A percentile compares a stretch with the other conserved stretches of the same genome.
phyloP scores from a whole-genome alignment of 2,888 invertebrate genomes.

The Melanostoma scalare region DNA sequence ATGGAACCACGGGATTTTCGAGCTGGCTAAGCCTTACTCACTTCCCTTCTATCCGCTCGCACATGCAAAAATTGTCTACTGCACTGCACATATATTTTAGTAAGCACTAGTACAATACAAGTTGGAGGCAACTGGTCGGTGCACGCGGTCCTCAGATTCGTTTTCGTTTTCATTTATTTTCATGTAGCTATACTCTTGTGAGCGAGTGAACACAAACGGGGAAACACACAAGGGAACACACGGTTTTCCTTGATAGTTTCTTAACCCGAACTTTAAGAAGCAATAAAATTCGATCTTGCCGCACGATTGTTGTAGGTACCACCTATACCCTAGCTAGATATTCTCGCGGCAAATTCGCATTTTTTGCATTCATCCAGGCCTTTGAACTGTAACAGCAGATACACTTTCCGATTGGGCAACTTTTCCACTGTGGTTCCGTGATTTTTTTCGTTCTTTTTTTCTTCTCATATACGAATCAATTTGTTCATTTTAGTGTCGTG shows the following conservation, averaged over 20 bases:
- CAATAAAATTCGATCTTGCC: constrained; percentile 67
- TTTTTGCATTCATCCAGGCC: constrained; percentile 65
- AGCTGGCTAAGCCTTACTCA: constrained; percentile 21
- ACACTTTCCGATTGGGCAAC: constrained; percentile 66
- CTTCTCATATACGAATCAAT: constrained; percentile 10
- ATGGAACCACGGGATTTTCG: constrained; percentile 65
- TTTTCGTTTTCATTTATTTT: constrained; percentile 69
- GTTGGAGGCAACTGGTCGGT: constrained; percentile 13
- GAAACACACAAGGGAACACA: constrained; percentile 31
- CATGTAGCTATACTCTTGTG: constrained; percentile 4
- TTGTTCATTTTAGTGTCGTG: constrained; percentile 39
- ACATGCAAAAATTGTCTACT: constrained; percentile 52
- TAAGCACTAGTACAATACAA: constrained; percentile 2
- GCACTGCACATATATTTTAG: too few species aligned
- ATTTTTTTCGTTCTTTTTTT: constrained; percentile 27
- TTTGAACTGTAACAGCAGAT: constrained; percentile 69
- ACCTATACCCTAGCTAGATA: constrained; percentile 6
- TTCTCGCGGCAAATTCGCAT: constrained; percentile 70
- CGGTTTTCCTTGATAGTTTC: constrained; percentile 75
- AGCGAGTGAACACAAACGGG: constrained; percentile 1
- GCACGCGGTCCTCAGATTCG: constrained; percentile 58
- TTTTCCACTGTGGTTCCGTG: constrained; percentile 59
- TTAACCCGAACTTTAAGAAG: constrained; percentile 69
- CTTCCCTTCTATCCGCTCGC: constrained; percentile 17
- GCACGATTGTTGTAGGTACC: constrained; percentile 35